phyloP scores from a whole-genome alignment of 2,797 vertebrate species.

The Acanthurus lineatus region DNA sequence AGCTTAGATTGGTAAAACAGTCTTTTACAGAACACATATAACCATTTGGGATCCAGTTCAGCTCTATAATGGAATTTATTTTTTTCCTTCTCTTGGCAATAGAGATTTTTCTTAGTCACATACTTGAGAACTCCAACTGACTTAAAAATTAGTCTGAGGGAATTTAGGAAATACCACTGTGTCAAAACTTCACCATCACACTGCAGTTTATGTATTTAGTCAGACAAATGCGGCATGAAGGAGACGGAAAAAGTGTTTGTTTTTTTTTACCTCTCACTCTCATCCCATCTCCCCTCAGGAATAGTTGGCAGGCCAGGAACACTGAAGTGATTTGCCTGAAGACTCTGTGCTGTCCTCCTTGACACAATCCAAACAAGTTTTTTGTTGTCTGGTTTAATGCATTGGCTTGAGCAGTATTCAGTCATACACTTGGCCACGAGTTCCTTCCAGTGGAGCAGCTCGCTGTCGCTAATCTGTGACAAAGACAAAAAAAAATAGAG shows the following conservation, averaged over 20 bases:
- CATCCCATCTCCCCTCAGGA: constrained; percentile 91
- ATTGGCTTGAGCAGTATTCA: constrained; percentile 93
- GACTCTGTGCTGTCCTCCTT: constrained; percentile 92
- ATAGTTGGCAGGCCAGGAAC: constrained; percentile 95
- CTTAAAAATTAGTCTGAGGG: not conserved
- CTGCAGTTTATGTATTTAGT: not conserved
- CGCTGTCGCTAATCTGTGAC: constrained; percentile 89
- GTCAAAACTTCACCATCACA: not conserved
- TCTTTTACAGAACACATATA: not conserved
- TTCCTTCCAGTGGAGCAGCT: constrained; percentile 93
- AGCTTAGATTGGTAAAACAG: not conserved
- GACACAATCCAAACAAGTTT: constrained; percentile 98
- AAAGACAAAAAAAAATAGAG: constrained; percentile 31
- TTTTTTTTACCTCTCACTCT: constrained; percentile 89
- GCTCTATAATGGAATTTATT: not conserved
- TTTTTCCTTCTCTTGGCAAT: not conserved
- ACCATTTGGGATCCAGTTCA: not conserved
- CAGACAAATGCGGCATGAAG: not conserved
- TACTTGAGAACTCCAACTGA: not conserved
- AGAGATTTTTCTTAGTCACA: not conserved
- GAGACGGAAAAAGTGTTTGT: not conserved
- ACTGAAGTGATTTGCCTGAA: constrained; percentile 93
- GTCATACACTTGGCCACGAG: constrained; percentile 94
- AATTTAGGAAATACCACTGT: not conserved
- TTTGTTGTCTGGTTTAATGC: constrained; percentile 95